A percentile compares a stretch with the other conserved stretches of the same genome.
These are phyloP conservation scores for Papilio aristodemus DNA, from an alignment of 1,140 invertebrate genomes.

Conservation along the genomic window DNA sequence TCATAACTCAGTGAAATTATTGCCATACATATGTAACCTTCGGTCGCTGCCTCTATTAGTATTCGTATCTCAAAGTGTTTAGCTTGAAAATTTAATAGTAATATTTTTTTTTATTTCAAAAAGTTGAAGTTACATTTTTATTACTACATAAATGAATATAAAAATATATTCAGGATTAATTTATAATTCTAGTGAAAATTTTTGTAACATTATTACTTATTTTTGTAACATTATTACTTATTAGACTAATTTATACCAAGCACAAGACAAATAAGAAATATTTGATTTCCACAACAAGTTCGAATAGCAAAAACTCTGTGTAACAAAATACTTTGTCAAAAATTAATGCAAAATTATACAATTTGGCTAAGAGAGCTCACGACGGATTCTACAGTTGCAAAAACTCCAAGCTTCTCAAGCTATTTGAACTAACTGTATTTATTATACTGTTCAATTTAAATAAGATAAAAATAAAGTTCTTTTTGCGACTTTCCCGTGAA, in stretches of 20 bases:
- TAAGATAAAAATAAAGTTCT: slow-evolving; percentile 72
- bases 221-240: too few relatives aligned
- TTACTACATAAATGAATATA: too few relatives aligned
- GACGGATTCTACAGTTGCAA: slow-evolving; percentile 53
- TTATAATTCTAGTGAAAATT: too few relatives aligned
- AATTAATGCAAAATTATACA: slow-evolving; percentile 79
- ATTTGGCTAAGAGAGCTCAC: slow-evolving; percentile 66
- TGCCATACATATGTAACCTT: slow-evolving; percentile 42
- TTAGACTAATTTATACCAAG: background rate
- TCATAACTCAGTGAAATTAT: slow-evolving; percentile 58
- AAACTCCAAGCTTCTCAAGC: slow-evolving; percentile 57
- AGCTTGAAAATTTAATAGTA: background rate
- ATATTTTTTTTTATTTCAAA: too few relatives aligned
- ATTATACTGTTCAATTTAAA: slow-evolving; percentile 75
- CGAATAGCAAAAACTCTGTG: slow-evolving; percentile 19
- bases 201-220: too few relatives aligned
- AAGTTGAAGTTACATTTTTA: too few relatives aligned
- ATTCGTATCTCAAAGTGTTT: background rate
- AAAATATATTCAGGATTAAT: too few relatives aligned
- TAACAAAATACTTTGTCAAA: slow-evolving; percentile 64
- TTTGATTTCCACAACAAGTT: slow-evolving; percentile 2
- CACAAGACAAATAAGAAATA: background rate
- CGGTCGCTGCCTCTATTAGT: slow-evolving; percentile 40
- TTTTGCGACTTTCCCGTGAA: slow-evolving; percentile 63
- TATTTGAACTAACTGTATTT: slow-evolving; percentile 61